Conservation (phyloP, 1,140 invertebrate genomes). For the Scaptodrosophila lebanonensis region DNA sequence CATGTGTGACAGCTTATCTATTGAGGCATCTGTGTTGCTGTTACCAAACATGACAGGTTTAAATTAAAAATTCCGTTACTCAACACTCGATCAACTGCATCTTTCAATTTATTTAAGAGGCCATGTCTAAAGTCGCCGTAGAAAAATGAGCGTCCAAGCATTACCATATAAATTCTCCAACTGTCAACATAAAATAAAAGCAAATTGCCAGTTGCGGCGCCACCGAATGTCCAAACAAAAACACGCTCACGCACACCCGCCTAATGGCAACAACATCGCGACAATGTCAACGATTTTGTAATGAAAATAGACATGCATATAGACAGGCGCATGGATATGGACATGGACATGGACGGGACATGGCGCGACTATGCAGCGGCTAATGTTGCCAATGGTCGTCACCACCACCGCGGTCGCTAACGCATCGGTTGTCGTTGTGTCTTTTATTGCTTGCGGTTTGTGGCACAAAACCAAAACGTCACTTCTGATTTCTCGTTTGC, state of each 20-base stretch:
- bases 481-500: constrained; percentile 68
- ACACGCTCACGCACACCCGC: too few species aligned
- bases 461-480: constrained; percentile 68
- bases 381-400: constrained; percentile 31
- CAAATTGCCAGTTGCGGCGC: constrained; percentile 71
- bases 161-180: constrained; percentile 68
- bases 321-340: constrained; percentile 11
- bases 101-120: constrained; percentile 27
- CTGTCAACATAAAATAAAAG: constrained; percentile 67
- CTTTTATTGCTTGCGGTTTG: constrained; percentile 73
- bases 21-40: constrained; percentile 63
- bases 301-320: constrained; percentile 56
- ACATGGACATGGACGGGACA: constrained; percentile 4
- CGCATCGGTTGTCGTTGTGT: constrained; percentile 51
- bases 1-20: constrained; percentile 62
- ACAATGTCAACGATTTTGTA: constrained; percentile 64
- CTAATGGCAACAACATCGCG: too few species aligned
- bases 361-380: constrained; percentile 18
- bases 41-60: constrained; percentile 64
- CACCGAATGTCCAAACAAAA: too few species aligned
- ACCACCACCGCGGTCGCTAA: constrained; percentile 1
- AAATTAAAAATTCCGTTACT: constrained; percentile 40
- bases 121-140: constrained; percentile 46
- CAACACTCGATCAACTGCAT: background rate
- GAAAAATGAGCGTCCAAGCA: constrained; percentile 43